phyloP scores from a whole-genome alignment of 2,888 invertebrate genomes.

The Galerucella calmariensis region DNA sequence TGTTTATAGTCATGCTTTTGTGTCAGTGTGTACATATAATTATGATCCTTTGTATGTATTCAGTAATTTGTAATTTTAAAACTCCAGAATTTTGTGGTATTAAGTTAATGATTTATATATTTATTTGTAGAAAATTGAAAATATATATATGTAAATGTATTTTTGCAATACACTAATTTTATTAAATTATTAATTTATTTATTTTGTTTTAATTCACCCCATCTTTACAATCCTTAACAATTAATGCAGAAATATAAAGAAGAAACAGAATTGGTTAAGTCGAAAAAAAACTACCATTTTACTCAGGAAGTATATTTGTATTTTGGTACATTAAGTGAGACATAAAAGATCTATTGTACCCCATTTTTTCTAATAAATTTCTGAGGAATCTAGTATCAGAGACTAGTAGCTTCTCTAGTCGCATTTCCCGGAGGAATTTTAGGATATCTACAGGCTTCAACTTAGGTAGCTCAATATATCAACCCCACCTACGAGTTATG shows the following conservation, averaged over 20 bases:
- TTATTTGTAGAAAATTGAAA: constrained; percentile 30
- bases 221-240: background rate
- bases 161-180: constrained; percentile 43
- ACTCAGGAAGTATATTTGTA: no score
- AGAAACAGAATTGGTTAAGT: no score
- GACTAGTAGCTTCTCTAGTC: no score
- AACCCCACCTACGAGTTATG: background rate
- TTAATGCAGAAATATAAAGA: background rate
- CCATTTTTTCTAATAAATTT: no score
- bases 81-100: background rate
- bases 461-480: background rate
- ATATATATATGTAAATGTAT: constrained; percentile 37
- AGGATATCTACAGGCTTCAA: no score
- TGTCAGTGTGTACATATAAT: background rate
- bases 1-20: background rate
- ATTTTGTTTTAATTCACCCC: constrained; percentile 12
- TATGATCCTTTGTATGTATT: background rate
- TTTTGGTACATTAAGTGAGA: no score
- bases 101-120: constrained; percentile 15
- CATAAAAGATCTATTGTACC: no score
- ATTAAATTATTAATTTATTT: constrained; percentile 39
- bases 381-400: no score
- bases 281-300: no score
- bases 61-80: background rate
- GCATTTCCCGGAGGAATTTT: no score